Base-by-base conservation (phyloP, 2,888 invertebrate genomes). In the Nephrotoma appendiculata region DNA sequence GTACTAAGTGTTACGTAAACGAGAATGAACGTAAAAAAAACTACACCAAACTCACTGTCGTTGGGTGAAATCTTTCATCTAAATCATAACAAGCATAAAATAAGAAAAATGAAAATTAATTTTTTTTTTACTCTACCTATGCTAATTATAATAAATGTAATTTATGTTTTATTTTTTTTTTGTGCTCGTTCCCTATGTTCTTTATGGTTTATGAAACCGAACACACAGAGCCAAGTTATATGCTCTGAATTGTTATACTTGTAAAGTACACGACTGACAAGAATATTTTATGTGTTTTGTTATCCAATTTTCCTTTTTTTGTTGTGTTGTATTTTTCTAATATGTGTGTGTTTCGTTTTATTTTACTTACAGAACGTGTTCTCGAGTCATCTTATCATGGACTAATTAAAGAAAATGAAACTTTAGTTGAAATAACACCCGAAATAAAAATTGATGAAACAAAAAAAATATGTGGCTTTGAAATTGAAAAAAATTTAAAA, bases 321-420 rank as follows among this genome's bases (percentile, higher is more conserved):
- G 42, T 85, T 85, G 0, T 42, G 42, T 19, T 85, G 9, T 44
- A 15, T 19, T 44, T 86, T 52, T 6, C 48, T 42, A 31, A 52
- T 86, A 48, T 48, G 12, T 31, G 9, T 84, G 9, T 41, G 48
- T 86, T 83, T 86, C 83, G 7, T 86, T 86, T 7, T 83, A 45
- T 86, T 87, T 84, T 87, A 41, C 83, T 88, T 88, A 83, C 87
- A 91, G 92, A 91, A 88, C 90, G 90, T 87, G 90, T 91, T 90
- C 94, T 96, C 83, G 97, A 97, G 90, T 96, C 96, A 89, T 97
- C 97, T 88, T 98, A 98, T 93, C 98, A 98, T 90, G 98, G 98
- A 52, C 93, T 98, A 91, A 96, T 98, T 90, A 95, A 96, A 89
- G 98, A 98, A 93, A 97, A 98, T 92, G 97, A 97, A 92, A 96